phyloP scores from a whole-genome alignment of 2,888 invertebrate genomes.

The Iphiclides podalirius region DNA sequence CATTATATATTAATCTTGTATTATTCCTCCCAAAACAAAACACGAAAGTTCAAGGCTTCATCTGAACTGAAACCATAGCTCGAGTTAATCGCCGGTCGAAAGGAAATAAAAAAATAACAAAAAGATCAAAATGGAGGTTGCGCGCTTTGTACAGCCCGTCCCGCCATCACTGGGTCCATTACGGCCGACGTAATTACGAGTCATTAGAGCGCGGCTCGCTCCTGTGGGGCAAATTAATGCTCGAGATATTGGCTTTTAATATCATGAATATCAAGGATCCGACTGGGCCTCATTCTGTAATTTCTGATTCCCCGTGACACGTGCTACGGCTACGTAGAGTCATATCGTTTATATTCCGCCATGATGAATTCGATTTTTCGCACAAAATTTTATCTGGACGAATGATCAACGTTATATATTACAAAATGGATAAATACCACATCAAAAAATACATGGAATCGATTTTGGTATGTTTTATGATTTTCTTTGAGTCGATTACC shows the following conservation, averaged over 20 bases:
- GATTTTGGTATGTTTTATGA: no score
- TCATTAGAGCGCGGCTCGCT: conserved; percentile 59
- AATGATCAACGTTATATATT: no score
- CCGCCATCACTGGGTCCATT: conserved; percentile 64
- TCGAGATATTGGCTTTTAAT: conserved; percentile 66
- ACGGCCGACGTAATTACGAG: conserved; percentile 69
- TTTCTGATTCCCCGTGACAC: conserved; percentile 14
- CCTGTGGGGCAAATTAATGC: conserved; percentile 51
- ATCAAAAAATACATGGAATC: no score
- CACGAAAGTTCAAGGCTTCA: conserved; percentile 5
- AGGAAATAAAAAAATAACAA: conserved; percentile 34
- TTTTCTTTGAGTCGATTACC: no score
- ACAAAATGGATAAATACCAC: no score
- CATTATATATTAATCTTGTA: no score
- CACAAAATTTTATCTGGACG: no score
- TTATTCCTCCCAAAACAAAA: no score
- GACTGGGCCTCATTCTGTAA: conserved; percentile 30
- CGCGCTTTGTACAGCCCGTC: conserved; percentile 63
- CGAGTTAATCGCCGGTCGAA: conserved; percentile 25
- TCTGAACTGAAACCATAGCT: conserved; percentile 11
- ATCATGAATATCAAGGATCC: conserved; percentile 33
- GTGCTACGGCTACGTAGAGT: neutral
- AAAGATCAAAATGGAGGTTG: conserved; percentile 59
- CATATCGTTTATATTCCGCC: neutral
- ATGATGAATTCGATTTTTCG: no score